phyloP scores from a whole-genome alignment of 2,888 invertebrate genomes.

The Teleogryllus oceanicus region DNA sequence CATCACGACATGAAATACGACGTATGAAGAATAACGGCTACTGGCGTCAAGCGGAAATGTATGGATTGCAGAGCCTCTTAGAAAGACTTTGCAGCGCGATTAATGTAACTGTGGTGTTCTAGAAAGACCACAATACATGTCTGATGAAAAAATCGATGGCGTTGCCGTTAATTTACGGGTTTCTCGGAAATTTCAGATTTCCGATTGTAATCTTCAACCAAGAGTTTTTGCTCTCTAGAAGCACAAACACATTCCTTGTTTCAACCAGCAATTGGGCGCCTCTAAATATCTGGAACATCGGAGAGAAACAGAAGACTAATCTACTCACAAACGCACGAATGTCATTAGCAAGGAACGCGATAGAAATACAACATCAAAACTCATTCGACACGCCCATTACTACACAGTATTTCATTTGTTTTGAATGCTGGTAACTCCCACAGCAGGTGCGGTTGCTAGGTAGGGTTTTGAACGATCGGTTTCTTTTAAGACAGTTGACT shows the following conservation, averaged over 20 bases:
- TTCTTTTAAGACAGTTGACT: no score
- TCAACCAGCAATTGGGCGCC: not conserved
- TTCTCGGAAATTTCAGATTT: slow-evolving; percentile 18
- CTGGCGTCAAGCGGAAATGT: not conserved
- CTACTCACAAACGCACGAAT: not conserved
- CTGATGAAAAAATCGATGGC: not conserved
- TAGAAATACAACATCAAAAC: not conserved
- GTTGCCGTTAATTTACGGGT: not conserved
- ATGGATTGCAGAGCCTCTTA: not conserved
- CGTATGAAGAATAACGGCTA: not conserved
- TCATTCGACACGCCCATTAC: not conserved
- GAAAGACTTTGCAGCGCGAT: not conserved
- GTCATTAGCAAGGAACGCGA: not conserved
- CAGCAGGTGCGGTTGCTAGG: not conserved
- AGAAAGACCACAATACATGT: not conserved
- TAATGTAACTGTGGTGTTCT: not conserved
- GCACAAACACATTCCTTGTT: not conserved
- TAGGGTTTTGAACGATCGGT: no score
- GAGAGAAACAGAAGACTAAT: slow-evolving; percentile 1
- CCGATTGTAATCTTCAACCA: not conserved
- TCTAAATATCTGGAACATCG: slow-evolving; percentile 7
- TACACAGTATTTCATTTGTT: not conserved
- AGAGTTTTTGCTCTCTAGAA: not conserved
- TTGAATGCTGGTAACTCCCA: not conserved
- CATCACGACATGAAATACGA: not conserved